Percentiles rank a stretch among this genome's conserved stretches.
Conservation (phyloP, 2,113 vertebrate species). For the Lamprologus speciosus region DNA sequence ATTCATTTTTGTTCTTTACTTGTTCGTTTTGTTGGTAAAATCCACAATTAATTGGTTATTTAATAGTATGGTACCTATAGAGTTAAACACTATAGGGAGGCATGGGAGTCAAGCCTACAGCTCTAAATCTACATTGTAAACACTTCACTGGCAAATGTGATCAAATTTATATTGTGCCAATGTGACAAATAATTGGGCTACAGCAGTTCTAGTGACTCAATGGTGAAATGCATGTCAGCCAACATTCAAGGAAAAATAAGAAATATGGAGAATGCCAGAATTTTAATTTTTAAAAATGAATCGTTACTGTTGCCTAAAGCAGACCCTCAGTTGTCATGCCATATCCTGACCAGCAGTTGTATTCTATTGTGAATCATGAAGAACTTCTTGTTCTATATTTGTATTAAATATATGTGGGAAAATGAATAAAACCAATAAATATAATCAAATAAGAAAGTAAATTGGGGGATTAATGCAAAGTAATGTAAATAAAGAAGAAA, state of each 20-base stretch:
- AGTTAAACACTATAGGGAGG: background rate
- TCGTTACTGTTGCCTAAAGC: background rate
- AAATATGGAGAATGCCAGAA: background rate
- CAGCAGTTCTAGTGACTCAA: background rate
- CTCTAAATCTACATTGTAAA: background rate
- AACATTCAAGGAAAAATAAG: background rate
- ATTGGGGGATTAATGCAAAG: background rate
- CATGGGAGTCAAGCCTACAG: background rate
- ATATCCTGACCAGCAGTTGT: background rate
- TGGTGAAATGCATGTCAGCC: background rate
- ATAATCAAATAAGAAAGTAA: background rate
- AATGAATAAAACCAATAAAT: background rate
- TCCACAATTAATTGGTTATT: background rate
- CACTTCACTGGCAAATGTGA: background rate
- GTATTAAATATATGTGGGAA: background rate
- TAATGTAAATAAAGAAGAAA: background rate
- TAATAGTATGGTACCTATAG: background rate
- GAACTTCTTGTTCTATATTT: background rate
- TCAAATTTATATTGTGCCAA: background rate
- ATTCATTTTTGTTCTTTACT: background rate
- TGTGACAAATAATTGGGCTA: background rate
- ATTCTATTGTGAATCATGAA: background rate
- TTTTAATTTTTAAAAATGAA: background rate
- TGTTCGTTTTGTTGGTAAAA: background rate
- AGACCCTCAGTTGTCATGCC: background rate